Conservation (phyloP, 2,888 invertebrate species). For the Hemistola chrysoprasaria region DNA sequence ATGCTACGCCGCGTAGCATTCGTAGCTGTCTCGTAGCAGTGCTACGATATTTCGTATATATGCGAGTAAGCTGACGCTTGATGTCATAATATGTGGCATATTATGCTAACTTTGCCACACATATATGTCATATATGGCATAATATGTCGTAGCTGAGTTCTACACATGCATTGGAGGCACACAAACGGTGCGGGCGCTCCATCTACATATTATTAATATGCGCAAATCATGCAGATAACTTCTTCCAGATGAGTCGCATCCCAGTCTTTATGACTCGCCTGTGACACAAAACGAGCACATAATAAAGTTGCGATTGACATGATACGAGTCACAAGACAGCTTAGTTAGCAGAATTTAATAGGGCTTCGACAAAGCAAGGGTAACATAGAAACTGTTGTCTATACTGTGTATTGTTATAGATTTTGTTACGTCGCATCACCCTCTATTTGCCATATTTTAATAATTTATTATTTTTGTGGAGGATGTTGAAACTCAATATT, state of each 20-base stretch:
- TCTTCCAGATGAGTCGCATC: slow-evolving; percentile 47
- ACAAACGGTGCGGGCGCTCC: slow-evolving; percentile 32
- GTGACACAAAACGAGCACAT: slow-evolving; percentile 35
- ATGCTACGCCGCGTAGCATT: slow-evolving; percentile 18
- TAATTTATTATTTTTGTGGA: no score
- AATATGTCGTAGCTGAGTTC: slow-evolving; percentile 28
- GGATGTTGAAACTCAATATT: no score
- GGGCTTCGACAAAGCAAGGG: slow-evolving; percentile 18
- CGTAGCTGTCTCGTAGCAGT: slow-evolving; percentile 16
- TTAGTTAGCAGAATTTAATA: slow-evolving; percentile 20
- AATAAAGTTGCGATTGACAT: slow-evolving; percentile 34
- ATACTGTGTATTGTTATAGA: slow-evolving; percentile 10
- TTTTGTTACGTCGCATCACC: not conserved
- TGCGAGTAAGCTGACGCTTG: slow-evolving; percentile 21
- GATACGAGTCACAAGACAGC: slow-evolving; percentile 24
- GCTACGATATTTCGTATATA: slow-evolving; percentile 26
- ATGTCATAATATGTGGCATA: no score
- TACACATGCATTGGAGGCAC: slow-evolving; percentile 34
- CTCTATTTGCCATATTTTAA: no score
- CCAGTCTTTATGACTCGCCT: slow-evolving; percentile 48
- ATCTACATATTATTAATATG: slow-evolving; percentile 62
- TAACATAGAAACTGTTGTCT: slow-evolving; percentile 10
- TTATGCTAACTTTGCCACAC: no score
- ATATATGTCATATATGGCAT: slow-evolving; percentile 27
- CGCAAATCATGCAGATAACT: slow-evolving; percentile 66